A percentile compares a stretch with the other conserved stretches of the same genome.
Evolutionary conservation across 1,140 invertebrate genomes (phyloP).

Genomic region (Stegodyphus mimosarum): DNA sequence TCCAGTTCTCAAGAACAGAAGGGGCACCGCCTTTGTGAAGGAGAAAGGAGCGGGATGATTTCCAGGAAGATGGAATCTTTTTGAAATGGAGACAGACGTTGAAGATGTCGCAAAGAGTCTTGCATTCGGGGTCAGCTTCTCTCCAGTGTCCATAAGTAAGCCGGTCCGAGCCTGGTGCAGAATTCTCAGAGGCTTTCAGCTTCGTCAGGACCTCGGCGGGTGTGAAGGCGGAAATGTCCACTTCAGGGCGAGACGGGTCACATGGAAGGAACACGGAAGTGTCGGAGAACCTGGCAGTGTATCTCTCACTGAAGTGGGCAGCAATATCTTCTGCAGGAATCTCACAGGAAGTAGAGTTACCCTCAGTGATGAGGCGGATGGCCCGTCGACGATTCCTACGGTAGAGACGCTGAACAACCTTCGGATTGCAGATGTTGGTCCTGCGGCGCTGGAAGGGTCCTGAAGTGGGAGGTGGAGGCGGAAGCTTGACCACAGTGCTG

Average conservation of each 20-base stretch:
- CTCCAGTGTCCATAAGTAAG: background rate
- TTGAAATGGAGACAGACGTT: background rate
- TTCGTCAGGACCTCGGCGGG: background rate
- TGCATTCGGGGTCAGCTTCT: background rate
- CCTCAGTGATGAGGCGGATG: background rate
- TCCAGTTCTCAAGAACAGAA: background rate
- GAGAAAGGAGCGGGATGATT: background rate
- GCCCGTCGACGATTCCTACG: background rate
- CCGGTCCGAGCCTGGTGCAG: background rate
- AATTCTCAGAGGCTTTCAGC: background rate
- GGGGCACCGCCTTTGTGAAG: background rate
- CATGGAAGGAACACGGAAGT: background rate
- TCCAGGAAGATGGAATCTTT: background rate
- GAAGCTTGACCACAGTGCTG: background rate
- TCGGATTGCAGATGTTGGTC: background rate
- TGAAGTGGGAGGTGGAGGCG: background rate
- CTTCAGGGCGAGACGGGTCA: background rate
- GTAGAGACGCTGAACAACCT: background rate
- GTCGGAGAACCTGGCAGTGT: background rate
- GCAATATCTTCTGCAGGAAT: background rate
- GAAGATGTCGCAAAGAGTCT: background rate
- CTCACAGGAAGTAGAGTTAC: background rate
- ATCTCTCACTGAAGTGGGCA: background rate
- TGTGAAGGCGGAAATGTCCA: background rate
- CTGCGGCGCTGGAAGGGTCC: background rate